phyloP scores from a whole-genome alignment of 2,113 vertebrate species.

The Eurypyga helias region DNA sequence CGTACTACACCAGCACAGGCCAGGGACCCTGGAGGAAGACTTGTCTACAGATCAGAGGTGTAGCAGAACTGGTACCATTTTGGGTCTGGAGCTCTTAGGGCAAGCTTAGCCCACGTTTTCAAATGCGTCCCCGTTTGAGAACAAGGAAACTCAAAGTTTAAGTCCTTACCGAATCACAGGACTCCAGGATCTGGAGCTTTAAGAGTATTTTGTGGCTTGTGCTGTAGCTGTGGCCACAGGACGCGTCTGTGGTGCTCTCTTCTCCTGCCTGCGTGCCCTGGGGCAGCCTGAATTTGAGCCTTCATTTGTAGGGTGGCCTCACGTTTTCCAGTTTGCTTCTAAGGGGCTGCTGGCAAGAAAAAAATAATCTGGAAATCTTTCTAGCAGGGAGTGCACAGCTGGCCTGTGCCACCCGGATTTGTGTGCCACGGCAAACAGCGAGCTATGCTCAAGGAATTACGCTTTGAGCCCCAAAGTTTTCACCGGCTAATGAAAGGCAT shows the following conservation, averaged over 20 bases:
- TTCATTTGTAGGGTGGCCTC: not conserved
- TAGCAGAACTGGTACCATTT: not conserved
- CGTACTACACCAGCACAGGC: not conserved
- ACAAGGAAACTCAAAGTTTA: not conserved
- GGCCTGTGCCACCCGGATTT: not conserved
- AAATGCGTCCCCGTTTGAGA: not conserved
- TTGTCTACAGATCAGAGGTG: not conserved
- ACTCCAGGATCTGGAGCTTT: not conserved
- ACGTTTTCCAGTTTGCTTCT: not conserved
- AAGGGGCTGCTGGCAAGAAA: not conserved
- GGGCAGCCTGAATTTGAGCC: not conserved
- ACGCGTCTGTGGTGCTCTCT: not conserved
- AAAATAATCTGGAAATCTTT: not conserved
- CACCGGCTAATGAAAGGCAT: slow-evolving; percentile 5
- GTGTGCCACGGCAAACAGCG: not conserved
- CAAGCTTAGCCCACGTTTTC: not conserved
- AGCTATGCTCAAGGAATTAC: not conserved
- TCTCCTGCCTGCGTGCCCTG: rapidly evolving
- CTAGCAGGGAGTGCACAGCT: not conserved
- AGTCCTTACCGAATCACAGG: not conserved
- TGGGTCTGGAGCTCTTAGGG: not conserved
- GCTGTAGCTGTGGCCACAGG: not conserved
- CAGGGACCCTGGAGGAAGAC: not conserved
- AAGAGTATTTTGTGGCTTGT: not conserved
- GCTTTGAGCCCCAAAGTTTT: not conserved